These are phyloP conservation scores for Scolopax bukidnonensis DNA, from an alignment of 2,797 vertebrate genomes.

Conservation along the genomic window DNA sequence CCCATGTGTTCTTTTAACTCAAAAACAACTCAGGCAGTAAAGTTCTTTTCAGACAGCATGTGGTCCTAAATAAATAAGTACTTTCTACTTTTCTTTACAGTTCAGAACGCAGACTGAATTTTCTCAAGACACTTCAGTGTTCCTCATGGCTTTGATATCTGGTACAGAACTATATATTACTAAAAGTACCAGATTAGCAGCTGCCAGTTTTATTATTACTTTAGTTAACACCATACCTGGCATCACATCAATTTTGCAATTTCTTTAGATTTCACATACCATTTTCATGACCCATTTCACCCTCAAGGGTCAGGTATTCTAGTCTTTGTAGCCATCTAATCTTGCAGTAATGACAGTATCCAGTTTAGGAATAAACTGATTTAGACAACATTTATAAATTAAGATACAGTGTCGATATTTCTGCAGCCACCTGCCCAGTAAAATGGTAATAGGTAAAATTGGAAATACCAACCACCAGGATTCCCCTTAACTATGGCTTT, in stretches of 20 bases:
- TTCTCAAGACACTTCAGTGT: not conserved
- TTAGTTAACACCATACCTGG: not conserved
- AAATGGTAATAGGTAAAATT: not conserved
- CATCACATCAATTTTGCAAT: not conserved
- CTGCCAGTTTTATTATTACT: not conserved
- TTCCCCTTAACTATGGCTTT: slow-evolving; percentile 2
- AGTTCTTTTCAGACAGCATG: not conserved
- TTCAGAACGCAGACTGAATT: not conserved
- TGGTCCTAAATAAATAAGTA: not conserved
- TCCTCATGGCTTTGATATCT: not conserved
- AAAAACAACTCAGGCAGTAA: not conserved
- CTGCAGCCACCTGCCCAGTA: not conserved
- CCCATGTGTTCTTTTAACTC: not conserved
- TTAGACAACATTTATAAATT: not conserved
- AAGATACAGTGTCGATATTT: not conserved
- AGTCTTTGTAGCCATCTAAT: not conserved
- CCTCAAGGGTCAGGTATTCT: not conserved
- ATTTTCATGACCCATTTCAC: not conserved
- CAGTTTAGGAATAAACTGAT: not conserved
- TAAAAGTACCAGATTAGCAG: not conserved
- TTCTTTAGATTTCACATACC: not conserved
- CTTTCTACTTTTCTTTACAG: not conserved
- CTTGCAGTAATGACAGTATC: not conserved
- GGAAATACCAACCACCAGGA: slow-evolving; percentile 14
- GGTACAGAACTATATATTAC: not conserved